Evolutionary conservation across 2,113 vertebrate genomes (phyloP).

Genomic region (Choloepus hoffmanni): DNA sequence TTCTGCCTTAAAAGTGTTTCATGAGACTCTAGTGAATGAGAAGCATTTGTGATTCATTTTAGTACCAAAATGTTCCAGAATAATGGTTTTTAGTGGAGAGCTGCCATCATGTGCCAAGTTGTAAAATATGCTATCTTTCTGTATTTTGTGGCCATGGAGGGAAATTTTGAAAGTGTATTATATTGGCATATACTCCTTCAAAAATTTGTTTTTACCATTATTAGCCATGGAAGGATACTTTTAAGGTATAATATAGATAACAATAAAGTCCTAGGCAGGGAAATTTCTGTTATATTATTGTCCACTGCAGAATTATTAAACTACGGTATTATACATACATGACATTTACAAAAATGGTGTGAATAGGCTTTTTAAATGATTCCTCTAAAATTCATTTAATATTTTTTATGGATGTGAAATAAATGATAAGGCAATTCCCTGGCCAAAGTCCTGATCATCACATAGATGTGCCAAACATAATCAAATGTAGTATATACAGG

Average conservation of each 20-base stretch:
- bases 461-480: background rate
- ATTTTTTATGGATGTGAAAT: background rate
- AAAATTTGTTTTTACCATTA: conserved; percentile 73
- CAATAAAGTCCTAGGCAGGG: background rate
- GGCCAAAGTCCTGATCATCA: background rate
- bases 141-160: conserved; percentile 72
- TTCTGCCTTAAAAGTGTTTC: conserved; percentile 78
- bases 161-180: conserved; percentile 71
- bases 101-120: conserved; percentile 70
- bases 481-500: background rate
- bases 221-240: conserved; percentile 51
- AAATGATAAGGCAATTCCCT: background rate
- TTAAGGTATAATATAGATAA: conserved; percentile 22
- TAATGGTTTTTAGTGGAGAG: conserved; percentile 74
- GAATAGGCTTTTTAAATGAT: conserved; percentile 12
- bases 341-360: background rate
- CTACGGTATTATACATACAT: background rate
- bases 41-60: conserved; percentile 70
- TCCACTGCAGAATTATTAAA: conserved; percentile 18
- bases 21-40: conserved; percentile 70
- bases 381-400: background rate
- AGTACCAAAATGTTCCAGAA: conserved; percentile 52
- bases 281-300: background rate
- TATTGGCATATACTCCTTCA: conserved; percentile 54
- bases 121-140: conserved; percentile 72